Evolutionary conservation across 2,113 vertebrate species (phyloP).

Genomic region (Bufo bufo): DNA sequence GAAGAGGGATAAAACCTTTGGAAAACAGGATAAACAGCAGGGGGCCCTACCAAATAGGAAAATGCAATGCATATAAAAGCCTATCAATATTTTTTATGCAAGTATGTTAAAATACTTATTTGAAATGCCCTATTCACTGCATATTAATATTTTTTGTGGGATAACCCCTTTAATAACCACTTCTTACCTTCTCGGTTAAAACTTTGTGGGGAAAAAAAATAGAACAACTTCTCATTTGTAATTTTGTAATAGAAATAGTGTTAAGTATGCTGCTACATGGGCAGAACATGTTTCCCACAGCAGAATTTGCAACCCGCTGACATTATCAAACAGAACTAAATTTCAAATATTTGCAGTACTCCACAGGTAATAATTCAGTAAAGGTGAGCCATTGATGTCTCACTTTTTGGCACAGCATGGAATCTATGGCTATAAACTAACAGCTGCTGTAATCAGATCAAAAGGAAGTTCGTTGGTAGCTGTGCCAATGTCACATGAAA

Average conservation of each 20-base stretch:
- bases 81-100: too few species aligned
- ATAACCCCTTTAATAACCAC: too few species aligned
- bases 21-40: too few species aligned
- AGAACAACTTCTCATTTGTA: neutral
- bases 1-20: too few species aligned
- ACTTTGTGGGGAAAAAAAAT: neutral
- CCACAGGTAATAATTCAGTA: constrained; percentile 81
- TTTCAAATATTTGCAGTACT: constrained; percentile 92
- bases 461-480: constrained; percentile 72
- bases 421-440: constrained; percentile 86
- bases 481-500: constrained; percentile 62
- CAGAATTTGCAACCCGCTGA: constrained; percentile 82
- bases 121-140: too few species aligned
- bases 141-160: too few species aligned
- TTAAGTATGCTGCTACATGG: constrained; percentile 70
- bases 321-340: constrained; percentile 93
- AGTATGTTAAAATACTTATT: too few species aligned
- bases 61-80: too few species aligned
- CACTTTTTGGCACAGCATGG: constrained; percentile 73
- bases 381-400: constrained; percentile 76
- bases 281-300: constrained; percentile 72
- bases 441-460: constrained; percentile 77
- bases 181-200: neutral
- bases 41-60: too few species aligned
- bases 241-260: constrained; percentile 65